phyloP scores from a whole-genome alignment of 2,113 vertebrate species.

The Ochotona princeps region DNA sequence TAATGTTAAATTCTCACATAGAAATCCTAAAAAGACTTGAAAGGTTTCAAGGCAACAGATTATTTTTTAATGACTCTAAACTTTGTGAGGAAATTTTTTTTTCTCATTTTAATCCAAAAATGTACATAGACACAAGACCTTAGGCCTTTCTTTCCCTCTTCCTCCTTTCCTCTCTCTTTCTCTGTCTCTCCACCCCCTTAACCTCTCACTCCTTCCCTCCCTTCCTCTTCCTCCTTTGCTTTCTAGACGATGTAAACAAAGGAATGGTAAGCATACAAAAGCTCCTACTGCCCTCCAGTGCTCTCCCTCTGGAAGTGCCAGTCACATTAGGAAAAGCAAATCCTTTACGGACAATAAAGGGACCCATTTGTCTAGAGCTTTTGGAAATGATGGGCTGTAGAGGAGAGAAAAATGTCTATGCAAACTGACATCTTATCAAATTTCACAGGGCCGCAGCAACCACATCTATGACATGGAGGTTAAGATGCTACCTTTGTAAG shows the following conservation, averaged over 20 bases:
- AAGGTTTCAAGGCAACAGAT: too few relatives aligned
- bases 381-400: not conserved
- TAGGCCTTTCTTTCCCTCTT: too few relatives aligned
- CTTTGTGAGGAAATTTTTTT: too few relatives aligned
- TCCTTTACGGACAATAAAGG: not conserved
- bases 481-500: not conserved
- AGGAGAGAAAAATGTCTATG: not conserved
- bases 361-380: not conserved
- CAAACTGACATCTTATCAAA: not conserved
- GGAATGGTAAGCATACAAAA: not conserved
- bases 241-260: not conserved
- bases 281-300: conserved; percentile 68
- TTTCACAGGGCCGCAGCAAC: not conserved
- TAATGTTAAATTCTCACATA: too few relatives aligned
- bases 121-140: too few relatives aligned
- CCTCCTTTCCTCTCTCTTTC: too few relatives aligned
- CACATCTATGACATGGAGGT: not conserved
- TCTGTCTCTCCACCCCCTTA: too few relatives aligned
- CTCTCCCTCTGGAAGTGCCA: not conserved
- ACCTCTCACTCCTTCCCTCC: too few relatives aligned
- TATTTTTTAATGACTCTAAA: too few relatives aligned
- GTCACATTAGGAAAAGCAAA: not conserved
- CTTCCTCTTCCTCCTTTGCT: too few relatives aligned
- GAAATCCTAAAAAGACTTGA: too few relatives aligned
- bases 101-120: too few relatives aligned